Conservation (phyloP, 2,113 vertebrate genomes). For the Varanus komodoensis region DNA sequence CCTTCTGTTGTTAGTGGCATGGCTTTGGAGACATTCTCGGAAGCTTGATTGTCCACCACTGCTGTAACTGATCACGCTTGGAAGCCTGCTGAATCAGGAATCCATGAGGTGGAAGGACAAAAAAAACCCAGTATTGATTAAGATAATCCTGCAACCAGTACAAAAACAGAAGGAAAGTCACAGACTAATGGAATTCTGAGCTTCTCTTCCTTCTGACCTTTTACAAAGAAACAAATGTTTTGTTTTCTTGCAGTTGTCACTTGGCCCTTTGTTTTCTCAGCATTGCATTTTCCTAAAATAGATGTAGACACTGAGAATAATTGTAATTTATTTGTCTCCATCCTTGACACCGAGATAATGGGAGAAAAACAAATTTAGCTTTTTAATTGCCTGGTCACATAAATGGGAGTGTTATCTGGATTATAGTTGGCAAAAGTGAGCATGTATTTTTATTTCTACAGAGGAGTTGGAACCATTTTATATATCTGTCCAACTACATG, state of each 20-base stretch:
- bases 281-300: slow-evolving; percentile 33
- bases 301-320: slow-evolving; percentile 33
- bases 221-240: slow-evolving; percentile 4
- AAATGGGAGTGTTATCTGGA: background rate
- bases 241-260: slow-evolving; percentile 48
- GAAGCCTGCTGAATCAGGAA: slow-evolving; percentile 15
- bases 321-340: slow-evolving; percentile 32
- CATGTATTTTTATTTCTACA: background rate
- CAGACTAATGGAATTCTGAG: slow-evolving; percentile 43
- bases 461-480: slow-evolving; percentile 1
- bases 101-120: slow-evolving; percentile 1
- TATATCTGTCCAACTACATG: slow-evolving; percentile 2
- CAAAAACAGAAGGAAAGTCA: background rate
- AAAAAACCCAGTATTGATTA: slow-evolving; percentile 5
- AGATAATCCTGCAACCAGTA: slow-evolving; percentile 14
- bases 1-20: background rate
- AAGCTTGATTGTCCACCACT: background rate
- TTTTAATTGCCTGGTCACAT: slow-evolving; percentile 17
- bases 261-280: slow-evolving; percentile 47
- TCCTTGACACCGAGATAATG: slow-evolving; percentile 33
- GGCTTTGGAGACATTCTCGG: background rate
- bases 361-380: slow-evolving; percentile 24
- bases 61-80: slow-evolving; percentile 19
- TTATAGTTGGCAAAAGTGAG: slow-evolving; percentile 29
- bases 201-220: background rate